Evolutionary conservation across 1,140 invertebrate species (phyloP).

Genomic region (Halyomorpha halys): DNA sequence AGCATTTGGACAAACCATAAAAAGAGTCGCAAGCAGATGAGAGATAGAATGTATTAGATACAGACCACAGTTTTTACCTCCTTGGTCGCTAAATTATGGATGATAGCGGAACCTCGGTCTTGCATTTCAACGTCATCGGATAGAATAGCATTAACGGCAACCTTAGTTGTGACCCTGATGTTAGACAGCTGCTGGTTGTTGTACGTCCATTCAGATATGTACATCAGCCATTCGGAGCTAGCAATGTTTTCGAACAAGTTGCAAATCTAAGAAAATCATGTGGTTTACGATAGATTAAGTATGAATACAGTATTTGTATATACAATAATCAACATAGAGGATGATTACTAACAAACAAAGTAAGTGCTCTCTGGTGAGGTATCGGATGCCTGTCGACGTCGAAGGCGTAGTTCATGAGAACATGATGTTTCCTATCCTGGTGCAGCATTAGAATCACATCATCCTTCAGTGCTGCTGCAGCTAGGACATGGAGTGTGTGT

Average conservation of each 20-base stretch:
- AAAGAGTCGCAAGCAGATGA: slow-evolving; percentile 5
- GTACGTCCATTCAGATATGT: slow-evolving; percentile 82
- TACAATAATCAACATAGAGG: too few relatives aligned
- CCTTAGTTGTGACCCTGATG: slow-evolving; percentile 80
- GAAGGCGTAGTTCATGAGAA: slow-evolving; percentile 79
- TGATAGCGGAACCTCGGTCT: slow-evolving; percentile 70
- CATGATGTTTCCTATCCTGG: slow-evolving; percentile 78
- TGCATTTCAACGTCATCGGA: slow-evolving; percentile 60
- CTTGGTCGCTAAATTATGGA: slow-evolving; percentile 87
- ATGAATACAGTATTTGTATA: too few relatives aligned
- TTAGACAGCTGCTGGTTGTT: slow-evolving; percentile 67
- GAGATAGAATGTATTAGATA: slow-evolving; percentile 36
- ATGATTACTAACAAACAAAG: slow-evolving; percentile 59
- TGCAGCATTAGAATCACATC: slow-evolving; percentile 82
- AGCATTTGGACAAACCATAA: too few relatives aligned
- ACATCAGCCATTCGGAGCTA: slow-evolving; percentile 83
- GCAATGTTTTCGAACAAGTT: slow-evolving; percentile 84
- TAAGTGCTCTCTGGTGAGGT: slow-evolving; percentile 66
- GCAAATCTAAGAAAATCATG: slow-evolving; percentile 50
- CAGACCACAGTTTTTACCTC: slow-evolving; percentile 94
- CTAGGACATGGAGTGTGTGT: slow-evolving; percentile 54
- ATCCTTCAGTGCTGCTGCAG: slow-evolving; percentile 69
- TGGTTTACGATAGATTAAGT: background rate
- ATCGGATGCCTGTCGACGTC: slow-evolving; percentile 66
- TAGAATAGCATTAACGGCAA: slow-evolving; percentile 74